Base-by-base conservation (phyloP, 2,113 vertebrate species). In the Ochotona princeps region DNA sequence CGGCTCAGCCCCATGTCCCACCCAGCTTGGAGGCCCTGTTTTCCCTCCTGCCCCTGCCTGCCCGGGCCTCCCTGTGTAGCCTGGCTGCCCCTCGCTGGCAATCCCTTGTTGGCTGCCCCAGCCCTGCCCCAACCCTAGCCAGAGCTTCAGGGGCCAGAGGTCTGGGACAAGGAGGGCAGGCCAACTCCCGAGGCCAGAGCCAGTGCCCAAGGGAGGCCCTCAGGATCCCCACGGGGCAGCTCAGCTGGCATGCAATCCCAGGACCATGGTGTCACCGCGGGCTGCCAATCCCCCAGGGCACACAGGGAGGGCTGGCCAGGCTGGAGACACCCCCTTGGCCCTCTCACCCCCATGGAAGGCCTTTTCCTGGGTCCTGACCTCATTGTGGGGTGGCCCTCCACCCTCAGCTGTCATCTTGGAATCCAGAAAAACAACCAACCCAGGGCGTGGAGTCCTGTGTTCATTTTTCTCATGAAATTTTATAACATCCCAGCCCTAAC, bases 271-370 rank as follows among this genome's bases (percentile, higher is more conserved):
- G 63, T 74, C 26, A 47, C 10, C 0, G 32, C 28, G 23, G 11
- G 20, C 21, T 30, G 18, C 54, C 54, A 18, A 17, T 57, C 1
- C 8, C 57, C 44, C 21, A 0, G 35, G 35, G 4, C 30, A 18
- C 1, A 6, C 15, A 15, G 25, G 38, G 63, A 83, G 54, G 54
- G 17, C 14, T 18, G 15, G 54, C 14, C 14, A 30, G 23, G 35
- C 83, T 72, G 2, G 18, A 28, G 44, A 23, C n/a, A 26, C 2
- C 0, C 35, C 38, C 1, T 0, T 5, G 1, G 7, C 6, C 2
- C 18, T 28, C 30, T 38, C 66, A 21, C 32, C 32, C 25, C 60
- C 26, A 57, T 20, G 54, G 14, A 13, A 57, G 54, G 14, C 54
- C 54, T 17, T 44, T n/a, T 21, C 6, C 72, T 21, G 65, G 44